Evolutionary conservation across 2,888 invertebrate genomes (phyloP).

Genomic region (Rhyacophila evoluta): DNA sequence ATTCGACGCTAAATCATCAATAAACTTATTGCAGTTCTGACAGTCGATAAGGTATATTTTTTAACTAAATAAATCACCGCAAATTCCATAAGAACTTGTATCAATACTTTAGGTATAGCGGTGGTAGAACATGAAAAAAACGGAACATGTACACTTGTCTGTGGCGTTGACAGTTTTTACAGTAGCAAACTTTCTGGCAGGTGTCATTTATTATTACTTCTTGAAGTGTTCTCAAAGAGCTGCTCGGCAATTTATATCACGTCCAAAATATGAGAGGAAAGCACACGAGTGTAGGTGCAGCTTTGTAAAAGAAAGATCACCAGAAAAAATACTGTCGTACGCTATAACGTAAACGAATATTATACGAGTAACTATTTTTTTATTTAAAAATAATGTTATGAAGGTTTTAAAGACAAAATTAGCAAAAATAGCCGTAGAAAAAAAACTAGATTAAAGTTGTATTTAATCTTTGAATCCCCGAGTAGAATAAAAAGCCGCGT

Average conservation of each 20-base stretch:
- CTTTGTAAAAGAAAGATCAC: neutral
- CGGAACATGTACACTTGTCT: slow-evolving; percentile 27
- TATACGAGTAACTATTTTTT: too few species aligned
- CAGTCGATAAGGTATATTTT: too few species aligned
- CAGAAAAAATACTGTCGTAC: neutral
- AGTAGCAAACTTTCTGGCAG: slow-evolving; percentile 33
- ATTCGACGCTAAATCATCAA: too few species aligned
- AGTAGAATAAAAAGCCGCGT: too few species aligned
- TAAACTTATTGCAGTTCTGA: too few species aligned
- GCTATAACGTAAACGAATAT: too few species aligned
- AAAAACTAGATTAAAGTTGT: too few species aligned
- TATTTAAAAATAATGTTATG: too few species aligned
- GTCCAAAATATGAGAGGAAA: slow-evolving; percentile 5
- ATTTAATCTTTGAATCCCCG: too few species aligned
- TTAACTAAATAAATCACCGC: neutral
- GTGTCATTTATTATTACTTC: slow-evolving; percentile 48
- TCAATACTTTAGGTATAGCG: neutral
- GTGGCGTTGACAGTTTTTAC: slow-evolving; percentile 42
- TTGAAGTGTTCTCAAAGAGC: slow-evolving; percentile 45
- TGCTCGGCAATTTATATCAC: slow-evolving; percentile 31
- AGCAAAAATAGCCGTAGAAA: too few species aligned
- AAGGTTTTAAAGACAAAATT: too few species aligned
- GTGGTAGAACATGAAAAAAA: slow-evolving; percentile 23
- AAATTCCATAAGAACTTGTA: slow-evolving; percentile 23
- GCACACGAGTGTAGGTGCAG: neutral